Conservation (phyloP, 1,140 invertebrate genomes). For the Trichogramma pretiosum region DNA sequence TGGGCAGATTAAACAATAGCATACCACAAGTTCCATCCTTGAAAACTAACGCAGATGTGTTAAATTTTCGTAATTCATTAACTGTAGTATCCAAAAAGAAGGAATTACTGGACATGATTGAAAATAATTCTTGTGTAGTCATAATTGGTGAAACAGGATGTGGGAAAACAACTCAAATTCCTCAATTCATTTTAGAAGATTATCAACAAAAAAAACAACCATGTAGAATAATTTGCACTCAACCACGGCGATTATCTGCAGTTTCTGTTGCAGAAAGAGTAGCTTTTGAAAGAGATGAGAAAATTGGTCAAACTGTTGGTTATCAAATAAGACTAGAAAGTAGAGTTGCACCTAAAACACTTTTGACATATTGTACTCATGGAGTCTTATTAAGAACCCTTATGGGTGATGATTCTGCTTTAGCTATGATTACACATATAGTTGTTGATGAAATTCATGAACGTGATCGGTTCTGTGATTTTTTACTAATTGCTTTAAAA, state of each 20-base stretch:
- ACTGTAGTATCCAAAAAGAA: slow-evolving; percentile 49
- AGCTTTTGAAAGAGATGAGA: slow-evolving; percentile 77
- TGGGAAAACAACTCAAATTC: slow-evolving; percentile 86
- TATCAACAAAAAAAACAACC: slow-evolving; percentile 53
- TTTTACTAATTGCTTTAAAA: slow-evolving; percentile 76
- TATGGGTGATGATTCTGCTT: slow-evolving; percentile 63
- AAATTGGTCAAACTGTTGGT: slow-evolving; percentile 78
- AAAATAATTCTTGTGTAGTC: slow-evolving; percentile 52
- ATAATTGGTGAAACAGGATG: slow-evolving; percentile 77
- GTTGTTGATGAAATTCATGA: slow-evolving; percentile 94
- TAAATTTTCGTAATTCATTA: slow-evolving; percentile 49
- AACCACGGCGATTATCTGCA: slow-evolving; percentile 85
- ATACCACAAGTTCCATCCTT: slow-evolving; percentile 55
- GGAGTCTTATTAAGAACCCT: slow-evolving; percentile 80
- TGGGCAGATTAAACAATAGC: slow-evolving; percentile 54
- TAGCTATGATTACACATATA: slow-evolving; percentile 71
- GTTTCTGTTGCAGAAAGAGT: slow-evolving; percentile 75
- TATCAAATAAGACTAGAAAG: slow-evolving; percentile 90
- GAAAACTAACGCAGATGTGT: slow-evolving; percentile 43
- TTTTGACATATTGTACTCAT: slow-evolving; percentile 85
- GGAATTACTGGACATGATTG: slow-evolving; percentile 47
- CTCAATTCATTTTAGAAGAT: slow-evolving; percentile 82
- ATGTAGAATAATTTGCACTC: slow-evolving; percentile 85
- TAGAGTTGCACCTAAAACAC: slow-evolving; percentile 67
- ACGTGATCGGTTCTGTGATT: slow-evolving; percentile 86